phyloP scores from a whole-genome alignment of 2,113 vertebrate species.

The Capricornis sumatraensis region DNA sequence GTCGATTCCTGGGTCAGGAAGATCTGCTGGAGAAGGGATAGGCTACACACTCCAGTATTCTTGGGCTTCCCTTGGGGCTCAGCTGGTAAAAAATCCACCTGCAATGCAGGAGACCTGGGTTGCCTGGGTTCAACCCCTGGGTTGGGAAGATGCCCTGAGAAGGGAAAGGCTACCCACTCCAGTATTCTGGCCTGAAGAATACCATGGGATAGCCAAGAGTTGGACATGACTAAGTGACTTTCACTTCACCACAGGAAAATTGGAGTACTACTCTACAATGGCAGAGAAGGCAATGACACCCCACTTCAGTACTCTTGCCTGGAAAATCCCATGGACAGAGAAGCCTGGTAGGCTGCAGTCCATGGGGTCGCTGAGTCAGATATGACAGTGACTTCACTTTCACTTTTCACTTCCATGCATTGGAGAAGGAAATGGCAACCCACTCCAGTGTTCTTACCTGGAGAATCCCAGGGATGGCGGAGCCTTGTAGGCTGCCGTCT shows the following conservation, averaged over 20 bases:
- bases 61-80: background rate
- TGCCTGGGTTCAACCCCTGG: background rate
- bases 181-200: background rate
- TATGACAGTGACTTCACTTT: too few relatives aligned
- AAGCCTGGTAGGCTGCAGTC: too few relatives aligned
- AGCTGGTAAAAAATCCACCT: background rate
- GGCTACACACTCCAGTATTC: background rate
- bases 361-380: too few relatives aligned
- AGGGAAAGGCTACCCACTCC: background rate
- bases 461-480: too few relatives aligned
- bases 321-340: too few relatives aligned
- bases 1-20: background rate
- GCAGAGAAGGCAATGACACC: too few relatives aligned
- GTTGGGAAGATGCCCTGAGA: background rate
- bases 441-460: too few relatives aligned
- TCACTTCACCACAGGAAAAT: background rate
- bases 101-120: background rate
- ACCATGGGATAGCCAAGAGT: background rate
- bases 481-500: too few relatives aligned
- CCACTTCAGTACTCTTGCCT: too few relatives aligned
- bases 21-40: background rate
- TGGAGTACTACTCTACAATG: background rate
- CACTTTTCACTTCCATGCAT: too few relatives aligned
- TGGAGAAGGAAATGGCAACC: too few relatives aligned
- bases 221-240: background rate